A percentile compares a stretch with the other conserved stretches of the same genome.
phyloP scores from a whole-genome alignment of 2,797 vertebrate species.

The Rhinoraja longicauda region DNA sequence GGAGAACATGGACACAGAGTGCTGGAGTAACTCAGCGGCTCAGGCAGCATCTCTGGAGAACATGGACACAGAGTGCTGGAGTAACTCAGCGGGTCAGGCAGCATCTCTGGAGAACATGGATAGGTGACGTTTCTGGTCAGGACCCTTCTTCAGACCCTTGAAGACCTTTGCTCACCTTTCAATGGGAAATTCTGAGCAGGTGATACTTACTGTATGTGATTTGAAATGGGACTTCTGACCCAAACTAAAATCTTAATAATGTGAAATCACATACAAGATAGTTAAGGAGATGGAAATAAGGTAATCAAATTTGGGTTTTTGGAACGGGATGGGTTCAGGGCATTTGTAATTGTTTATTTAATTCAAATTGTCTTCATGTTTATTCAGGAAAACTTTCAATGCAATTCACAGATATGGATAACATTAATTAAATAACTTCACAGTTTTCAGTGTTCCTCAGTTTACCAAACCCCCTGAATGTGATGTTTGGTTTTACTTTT shows the following conservation, averaged over 20 bases:
- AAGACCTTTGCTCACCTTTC: too few relatives aligned
- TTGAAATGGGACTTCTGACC: not conserved
- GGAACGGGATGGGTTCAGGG: not conserved
- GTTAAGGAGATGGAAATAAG: not conserved
- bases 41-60: too few relatives aligned
- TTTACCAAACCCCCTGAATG: not conserved
- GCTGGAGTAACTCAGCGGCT: too few relatives aligned
- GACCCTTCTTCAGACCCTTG: too few relatives aligned
- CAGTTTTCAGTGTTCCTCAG: not conserved
- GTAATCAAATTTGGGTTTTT: not conserved
- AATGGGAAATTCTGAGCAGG: not conserved
- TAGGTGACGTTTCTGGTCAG: too few relatives aligned
- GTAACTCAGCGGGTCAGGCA: too few relatives aligned
- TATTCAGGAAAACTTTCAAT: not conserved
- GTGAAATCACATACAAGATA: not conserved
- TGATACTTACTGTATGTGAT: not conserved
- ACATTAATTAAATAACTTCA: not conserved
- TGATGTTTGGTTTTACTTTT: not conserved
- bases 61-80: not conserved
- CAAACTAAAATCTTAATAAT: not conserved
- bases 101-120: too few relatives aligned
- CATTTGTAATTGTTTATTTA: too few relatives aligned
- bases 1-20: too few relatives aligned
- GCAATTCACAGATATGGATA: not conserved
- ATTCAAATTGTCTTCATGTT: not conserved